A percentile compares a stretch with the other conserved stretches of the same genome.
Evolutionary conservation across 2,888 invertebrate genomes (phyloP).

Genomic region (Gortyna flavago): DNA sequence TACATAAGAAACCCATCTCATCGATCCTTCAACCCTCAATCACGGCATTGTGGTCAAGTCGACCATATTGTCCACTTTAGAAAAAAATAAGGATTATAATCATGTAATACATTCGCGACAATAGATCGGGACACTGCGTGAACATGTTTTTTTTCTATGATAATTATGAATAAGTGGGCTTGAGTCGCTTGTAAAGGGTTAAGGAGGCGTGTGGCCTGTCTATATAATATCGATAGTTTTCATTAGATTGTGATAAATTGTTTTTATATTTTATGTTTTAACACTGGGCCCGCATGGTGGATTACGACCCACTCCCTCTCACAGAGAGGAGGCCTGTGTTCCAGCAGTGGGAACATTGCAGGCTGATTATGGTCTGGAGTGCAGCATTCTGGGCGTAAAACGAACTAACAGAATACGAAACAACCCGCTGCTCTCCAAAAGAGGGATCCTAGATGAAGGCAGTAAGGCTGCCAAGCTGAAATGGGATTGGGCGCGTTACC

Average conservation of each 20-base stretch:
- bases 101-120: constrained; percentile 78
- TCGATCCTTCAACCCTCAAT: constrained; percentile 77
- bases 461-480: neutral
- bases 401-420: no score
- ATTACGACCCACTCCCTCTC: no score
- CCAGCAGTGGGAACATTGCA: no score
- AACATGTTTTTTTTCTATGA: constrained; percentile 78
- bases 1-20: constrained; percentile 53
- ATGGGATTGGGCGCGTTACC: neutral
- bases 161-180: constrained; percentile 87
- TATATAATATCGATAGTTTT: constrained; percentile 47
- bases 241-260: neutral
- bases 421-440: no score
- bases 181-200: constrained; percentile 71
- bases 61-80: constrained; percentile 74
- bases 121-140: constrained; percentile 74
- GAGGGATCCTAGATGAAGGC: no score
- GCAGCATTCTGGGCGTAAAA: no score
- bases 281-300: neutral
- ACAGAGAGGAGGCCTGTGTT: no score
- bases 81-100: constrained; percentile 84
- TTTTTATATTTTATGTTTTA: neutral
- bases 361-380: no score
- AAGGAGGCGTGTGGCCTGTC: constrained; percentile 48
- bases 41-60: constrained; percentile 85